Evolutionary conservation across 2,113 vertebrate species (phyloP).

Genomic region (Anser brachyrhynchus): DNA sequence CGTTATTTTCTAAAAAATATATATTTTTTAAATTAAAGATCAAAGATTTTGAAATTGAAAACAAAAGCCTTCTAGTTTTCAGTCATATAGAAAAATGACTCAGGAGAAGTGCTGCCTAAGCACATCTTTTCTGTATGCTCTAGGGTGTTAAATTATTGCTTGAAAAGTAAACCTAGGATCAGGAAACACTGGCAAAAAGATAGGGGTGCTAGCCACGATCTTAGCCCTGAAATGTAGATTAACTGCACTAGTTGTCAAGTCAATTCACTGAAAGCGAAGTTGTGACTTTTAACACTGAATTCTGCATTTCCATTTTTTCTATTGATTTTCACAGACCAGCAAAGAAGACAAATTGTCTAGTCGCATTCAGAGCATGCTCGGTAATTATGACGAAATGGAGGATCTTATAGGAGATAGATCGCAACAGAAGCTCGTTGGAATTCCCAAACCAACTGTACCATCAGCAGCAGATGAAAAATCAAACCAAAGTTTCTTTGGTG

Average conservation of each 20-base stretch:
- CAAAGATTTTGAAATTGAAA: too few species aligned
- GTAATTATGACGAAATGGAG: conserved; percentile 99
- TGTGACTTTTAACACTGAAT: background rate
- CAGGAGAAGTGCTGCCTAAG: too few species aligned
- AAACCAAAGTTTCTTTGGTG: conserved; percentile 84
- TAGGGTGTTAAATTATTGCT: too few species aligned
- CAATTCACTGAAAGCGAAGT: fast-evolving
- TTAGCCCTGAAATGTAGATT: background rate
- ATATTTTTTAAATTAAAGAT: too few species aligned
- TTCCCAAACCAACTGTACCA: conserved; percentile 87
- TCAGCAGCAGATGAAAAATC: conserved; percentile 91
- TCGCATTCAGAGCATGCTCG: conserved; percentile 99
- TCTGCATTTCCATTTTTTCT: conserved; percentile 3
- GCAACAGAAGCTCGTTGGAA: conserved; percentile 86
- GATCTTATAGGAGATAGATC: conserved; percentile 92
- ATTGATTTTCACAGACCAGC: conserved; percentile 81
- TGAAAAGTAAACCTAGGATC: too few species aligned
- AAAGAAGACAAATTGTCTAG: conserved; percentile 98
- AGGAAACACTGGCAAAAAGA: too few species aligned
- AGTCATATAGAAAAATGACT: too few species aligned
- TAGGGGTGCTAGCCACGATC: background rate
- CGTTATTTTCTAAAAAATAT: background rate
- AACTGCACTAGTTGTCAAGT: background rate
- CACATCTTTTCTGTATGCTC: too few species aligned
- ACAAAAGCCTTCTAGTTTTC: too few species aligned